Evolutionary conservation across 2,888 invertebrate species (phyloP), one percentile per base, ranked within the genome.

Genomic region (Dasypogon diadema): DNA sequence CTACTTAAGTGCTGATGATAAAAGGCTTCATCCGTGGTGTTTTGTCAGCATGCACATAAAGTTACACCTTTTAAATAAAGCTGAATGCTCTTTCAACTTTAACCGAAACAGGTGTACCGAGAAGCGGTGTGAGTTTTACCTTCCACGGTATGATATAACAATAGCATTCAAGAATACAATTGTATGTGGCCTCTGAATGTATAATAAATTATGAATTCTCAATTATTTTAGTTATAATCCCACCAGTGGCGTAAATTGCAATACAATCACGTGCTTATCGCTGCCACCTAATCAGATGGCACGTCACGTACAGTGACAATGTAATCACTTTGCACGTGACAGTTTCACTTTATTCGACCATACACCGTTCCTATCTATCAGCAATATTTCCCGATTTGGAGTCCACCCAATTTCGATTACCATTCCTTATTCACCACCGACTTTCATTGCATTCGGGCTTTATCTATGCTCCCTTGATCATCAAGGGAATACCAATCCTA

Each of bases 301-400:
- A 48, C 37, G 65, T 42, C 65, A 46, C 46, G 16, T 48, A 24
- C 24, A 37, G 37, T 60, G 37, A 34, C 60, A 60, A 60, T 60
- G 34, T 37, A 60, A 21, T 60, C 21, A 37, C 12, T 1, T 16
- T 14, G 60, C 37, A 60, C 60, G 37, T 60, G 60, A 34, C 37
- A 60, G 18, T 26, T 60, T 37, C 34, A 37, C 37, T 60, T 60
- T 60, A 60, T 60, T 18, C 12, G 37, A 18, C 18, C 42, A 42
- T 8, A 42, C 42, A 42, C 42, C 42, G n/a, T 42, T 42, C 10
- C n/a, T 42, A 12, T 42, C 42, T 42, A 42, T 42, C n/a, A 12
- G 10, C 42, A 42, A 42, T 42, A 42, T 12, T 42, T 42, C n/a
- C 42, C 42, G 42, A 42, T 42, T 42, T 42, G n/a, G 12, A 6